Percentiles rank a stretch among this genome's conserved stretches.
phyloP scores from a whole-genome alignment of 2,113 vertebrate species.

The Axis porcinus region DNA sequence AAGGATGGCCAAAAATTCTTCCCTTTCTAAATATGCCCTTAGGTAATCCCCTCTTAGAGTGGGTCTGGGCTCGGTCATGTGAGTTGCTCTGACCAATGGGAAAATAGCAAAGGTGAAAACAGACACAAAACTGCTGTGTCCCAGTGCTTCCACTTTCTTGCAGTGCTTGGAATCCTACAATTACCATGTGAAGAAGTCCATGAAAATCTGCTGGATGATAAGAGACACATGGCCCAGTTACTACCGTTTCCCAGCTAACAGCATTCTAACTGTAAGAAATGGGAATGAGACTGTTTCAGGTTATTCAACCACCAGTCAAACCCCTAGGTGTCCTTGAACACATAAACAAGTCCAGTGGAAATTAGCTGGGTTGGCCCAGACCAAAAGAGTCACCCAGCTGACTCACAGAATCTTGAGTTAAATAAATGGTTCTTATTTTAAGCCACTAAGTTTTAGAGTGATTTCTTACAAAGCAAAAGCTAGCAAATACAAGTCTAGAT shows the following conservation, averaged over 20 bases:
- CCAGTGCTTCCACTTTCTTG: not conserved
- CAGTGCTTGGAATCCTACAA: not conserved
- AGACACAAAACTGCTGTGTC: not conserved
- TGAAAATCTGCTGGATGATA: not conserved
- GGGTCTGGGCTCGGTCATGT: not conserved
- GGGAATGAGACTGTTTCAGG: not conserved
- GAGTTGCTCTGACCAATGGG: not conserved
- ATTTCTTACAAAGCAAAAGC: not conserved
- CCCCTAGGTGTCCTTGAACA: not conserved
- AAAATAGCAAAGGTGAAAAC: not conserved
- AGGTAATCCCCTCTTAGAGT: not conserved
- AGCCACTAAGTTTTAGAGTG: too few species aligned
- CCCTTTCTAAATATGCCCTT: not conserved
- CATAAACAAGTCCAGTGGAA: not conserved
- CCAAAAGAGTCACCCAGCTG: not conserved
- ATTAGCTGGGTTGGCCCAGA: not conserved
- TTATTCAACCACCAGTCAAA: not conserved
- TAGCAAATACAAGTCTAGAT: not conserved
- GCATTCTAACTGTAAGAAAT: not conserved
- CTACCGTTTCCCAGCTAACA: not conserved
- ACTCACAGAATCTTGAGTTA: not conserved
- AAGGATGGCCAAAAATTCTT: not conserved
- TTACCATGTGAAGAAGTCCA: not conserved
- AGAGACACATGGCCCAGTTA: not conserved
- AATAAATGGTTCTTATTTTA: not conserved